A percentile compares a stretch with the other conserved stretches of the same genome.
phyloP scores from a whole-genome alignment of 1,140 invertebrate genomes.

The Anthonomus grandis region DNA sequence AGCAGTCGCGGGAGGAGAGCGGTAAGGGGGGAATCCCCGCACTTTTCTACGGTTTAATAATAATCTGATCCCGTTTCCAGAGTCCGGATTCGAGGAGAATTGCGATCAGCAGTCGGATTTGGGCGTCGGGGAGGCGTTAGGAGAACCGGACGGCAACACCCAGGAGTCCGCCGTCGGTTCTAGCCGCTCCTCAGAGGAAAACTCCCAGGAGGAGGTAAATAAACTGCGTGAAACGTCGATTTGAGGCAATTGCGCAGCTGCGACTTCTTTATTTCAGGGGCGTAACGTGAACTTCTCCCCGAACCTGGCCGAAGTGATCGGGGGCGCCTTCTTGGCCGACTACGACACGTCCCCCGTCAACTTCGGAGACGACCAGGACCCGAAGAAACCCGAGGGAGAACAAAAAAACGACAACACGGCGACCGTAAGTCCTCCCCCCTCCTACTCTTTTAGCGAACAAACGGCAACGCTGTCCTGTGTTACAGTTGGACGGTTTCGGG shows the following conservation, averaged over 20 bases:
- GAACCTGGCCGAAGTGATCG: slow-evolving; percentile 27
- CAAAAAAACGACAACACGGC: slow-evolving; percentile 6
- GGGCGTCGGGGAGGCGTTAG: neutral
- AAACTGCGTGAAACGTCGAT: neutral
- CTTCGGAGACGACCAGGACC: neutral
- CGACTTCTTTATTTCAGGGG: no score
- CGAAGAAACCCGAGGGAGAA: neutral
- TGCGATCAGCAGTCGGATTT: neutral
- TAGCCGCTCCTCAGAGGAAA: neutral
- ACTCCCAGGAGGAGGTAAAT: neutral
- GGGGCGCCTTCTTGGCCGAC: slow-evolving; percentile 13
- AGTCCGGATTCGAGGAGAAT: neutral
- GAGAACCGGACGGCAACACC: neutral
- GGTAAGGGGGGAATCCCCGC: neutral
- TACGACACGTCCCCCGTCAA: slow-evolving; percentile 9
- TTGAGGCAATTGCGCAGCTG: no score
- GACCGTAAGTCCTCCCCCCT: neutral
- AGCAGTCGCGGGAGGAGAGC: neutral
- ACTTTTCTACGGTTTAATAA: neutral
- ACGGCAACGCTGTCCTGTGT: neutral
- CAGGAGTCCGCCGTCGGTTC: neutral
- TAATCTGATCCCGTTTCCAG: neutral
- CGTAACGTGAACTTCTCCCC: slow-evolving; percentile 28
- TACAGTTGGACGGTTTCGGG: slow-evolving; percentile 3
- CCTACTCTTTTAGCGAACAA: neutral